Evolutionary conservation across 2,888 invertebrate genomes (phyloP).

Genomic region (Drosophila prolongata): DNA sequence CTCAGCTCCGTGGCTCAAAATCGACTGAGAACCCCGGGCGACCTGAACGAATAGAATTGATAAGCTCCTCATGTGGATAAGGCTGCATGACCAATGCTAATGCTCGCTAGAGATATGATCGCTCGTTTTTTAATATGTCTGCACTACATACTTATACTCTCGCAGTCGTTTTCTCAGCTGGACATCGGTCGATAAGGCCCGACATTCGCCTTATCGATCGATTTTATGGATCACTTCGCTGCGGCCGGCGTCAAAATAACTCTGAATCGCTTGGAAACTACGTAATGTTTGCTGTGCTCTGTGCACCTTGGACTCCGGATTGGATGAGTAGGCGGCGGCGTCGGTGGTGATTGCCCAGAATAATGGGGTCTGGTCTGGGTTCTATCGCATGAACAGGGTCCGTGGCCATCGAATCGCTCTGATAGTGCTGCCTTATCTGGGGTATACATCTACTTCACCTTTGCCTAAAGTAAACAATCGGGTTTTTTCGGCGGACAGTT

Average conservation of each 20-base stretch:
- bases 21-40: constrained; percentile 31
- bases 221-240: constrained; percentile 44
- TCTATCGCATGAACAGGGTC: constrained; percentile 25
- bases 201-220: constrained; percentile 58
- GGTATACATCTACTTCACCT: constrained; percentile 15
- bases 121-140: constrained; percentile 35
- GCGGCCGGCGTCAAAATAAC: constrained; percentile 61
- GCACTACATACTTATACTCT: neutral
- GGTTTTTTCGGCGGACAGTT: neutral
- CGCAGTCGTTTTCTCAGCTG: neutral
- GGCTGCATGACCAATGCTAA: constrained; percentile 28
- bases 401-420: constrained; percentile 13
- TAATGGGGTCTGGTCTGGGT: constrained; percentile 14
- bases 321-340: constrained; percentile 59
- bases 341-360: constrained; percentile 33
- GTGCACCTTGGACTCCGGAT: constrained; percentile 55
- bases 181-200: constrained; percentile 30
- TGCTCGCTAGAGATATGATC: constrained; percentile 29
- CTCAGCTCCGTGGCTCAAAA: constrained; percentile 30
- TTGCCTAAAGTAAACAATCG: constrained; percentile 4
- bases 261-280: constrained; percentile 69
- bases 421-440: constrained; percentile 26
- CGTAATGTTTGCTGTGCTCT: constrained; percentile 55
- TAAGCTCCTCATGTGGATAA: constrained; percentile 31
- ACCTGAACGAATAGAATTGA: constrained; percentile 11